Evolutionary conservation across 2,888 invertebrate genomes (phyloP), one percentile per base, ranked within the genome.

Genomic region (Zaprionus obscuricornis): DNA sequence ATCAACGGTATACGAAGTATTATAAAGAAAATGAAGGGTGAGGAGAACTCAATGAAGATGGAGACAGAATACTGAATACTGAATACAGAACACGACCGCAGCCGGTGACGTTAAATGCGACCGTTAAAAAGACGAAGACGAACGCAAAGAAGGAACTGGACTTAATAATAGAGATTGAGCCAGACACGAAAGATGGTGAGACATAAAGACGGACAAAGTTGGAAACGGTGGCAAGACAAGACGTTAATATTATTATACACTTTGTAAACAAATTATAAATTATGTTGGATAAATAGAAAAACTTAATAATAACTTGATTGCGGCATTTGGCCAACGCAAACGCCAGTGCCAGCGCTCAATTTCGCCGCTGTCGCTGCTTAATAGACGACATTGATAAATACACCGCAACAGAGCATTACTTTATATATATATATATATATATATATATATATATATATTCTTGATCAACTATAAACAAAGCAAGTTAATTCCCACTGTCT

Each of bases 261-360:
- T 79, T 85, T 85, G 79, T 82, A 79, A 79, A 79, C 79, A 79
- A 79, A 84, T 79, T 79, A 79, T 79, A 85, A 79, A 79, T 79
- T 81, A 79, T 82, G 79, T 64, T 79, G 79, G 85, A 81, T 79
- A 82, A 84, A 84, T 79, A 85, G 85, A 79, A 79, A 84, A 79
- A 85, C 85, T 79, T 79, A 81, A 84, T 79, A 79, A 79, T 84
- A 77, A 79, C 78, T 77, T 79, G 78, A 79, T 79, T 79, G 84
- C 84, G 85, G 84, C 82, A 78, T 78, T 78, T 81, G 77, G 58
- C 43, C n/a, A n/a, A n/a, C n/a, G n/a, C n/a, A n/a, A n/a, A n/a
- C n/a, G n/a, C n/a, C n/a, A 22, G 13, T n/a, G n/a, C n/a, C n/a
- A n/a, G n/a, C n/a, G n/a, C n/a, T n/a, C n/a, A n/a, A n/a, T n/a